Evolutionary conservation across 2,888 invertebrate genomes (phyloP).

Genomic region (Ornithoptera priamus): DNA sequence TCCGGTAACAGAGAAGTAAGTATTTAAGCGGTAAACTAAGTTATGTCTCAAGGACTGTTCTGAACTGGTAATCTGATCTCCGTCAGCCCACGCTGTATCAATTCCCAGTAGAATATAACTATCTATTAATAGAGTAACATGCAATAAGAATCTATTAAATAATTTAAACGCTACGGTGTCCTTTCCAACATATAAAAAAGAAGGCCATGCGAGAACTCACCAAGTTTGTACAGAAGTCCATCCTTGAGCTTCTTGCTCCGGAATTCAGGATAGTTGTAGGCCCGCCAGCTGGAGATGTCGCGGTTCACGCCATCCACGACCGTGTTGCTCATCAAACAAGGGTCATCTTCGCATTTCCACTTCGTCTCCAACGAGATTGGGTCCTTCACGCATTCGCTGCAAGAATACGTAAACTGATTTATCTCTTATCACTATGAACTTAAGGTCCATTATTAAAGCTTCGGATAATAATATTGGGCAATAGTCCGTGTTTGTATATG

Average conservation of each 20-base stretch:
- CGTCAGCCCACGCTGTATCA: too few species aligned
- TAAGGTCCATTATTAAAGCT: slow-evolving; percentile 9
- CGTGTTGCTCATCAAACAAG: slow-evolving; percentile 87
- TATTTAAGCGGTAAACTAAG: too few species aligned
- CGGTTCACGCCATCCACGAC: slow-evolving; percentile 85
- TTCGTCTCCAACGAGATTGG: slow-evolving; percentile 45
- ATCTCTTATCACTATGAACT: background rate
- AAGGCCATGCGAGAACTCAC: slow-evolving; percentile 62
- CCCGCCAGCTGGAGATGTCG: slow-evolving; percentile 84
- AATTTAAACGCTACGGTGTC: background rate
- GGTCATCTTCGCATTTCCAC: slow-evolving; percentile 84
- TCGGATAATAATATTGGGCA: too few species aligned
- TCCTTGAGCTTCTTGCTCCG: slow-evolving; percentile 90
- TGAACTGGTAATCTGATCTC: too few species aligned
- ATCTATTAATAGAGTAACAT: background rate
- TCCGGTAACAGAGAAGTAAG: too few species aligned
- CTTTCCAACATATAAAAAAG: background rate
- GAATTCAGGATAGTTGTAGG: slow-evolving; percentile 90
- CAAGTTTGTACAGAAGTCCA: slow-evolving; percentile 87
- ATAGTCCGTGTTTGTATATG: slow-evolving; percentile 4
- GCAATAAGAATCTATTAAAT: background rate
- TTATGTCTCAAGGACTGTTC: too few species aligned
- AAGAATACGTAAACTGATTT: slow-evolving; percentile 21
- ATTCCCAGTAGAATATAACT: too few species aligned
- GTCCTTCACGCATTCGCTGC: slow-evolving; percentile 79